Evolutionary conservation across 2,888 invertebrate genomes (phyloP), one percentile per base, ranked within the genome.

Genomic region (Tenodera sinensis): DNA sequence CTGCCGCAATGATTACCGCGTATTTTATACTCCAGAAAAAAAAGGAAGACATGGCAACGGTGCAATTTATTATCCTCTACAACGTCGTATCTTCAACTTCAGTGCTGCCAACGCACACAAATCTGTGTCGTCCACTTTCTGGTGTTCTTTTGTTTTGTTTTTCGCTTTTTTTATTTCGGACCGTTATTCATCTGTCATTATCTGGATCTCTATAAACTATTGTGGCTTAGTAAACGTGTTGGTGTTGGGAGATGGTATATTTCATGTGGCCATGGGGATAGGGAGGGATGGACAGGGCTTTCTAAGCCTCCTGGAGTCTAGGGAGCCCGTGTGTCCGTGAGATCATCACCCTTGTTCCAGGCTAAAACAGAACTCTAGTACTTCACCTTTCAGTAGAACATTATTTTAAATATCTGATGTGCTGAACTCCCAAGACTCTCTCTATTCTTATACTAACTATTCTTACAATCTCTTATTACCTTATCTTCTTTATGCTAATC

Each of bases 151-250:
- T 34, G 30, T 84, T 85, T 47, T 85, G 85, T 42, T 85, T 84
- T 85, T 85, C n/a, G 82, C 54, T 71, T 71, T 71, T n/a, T 71
- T 71, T 71, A 71, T 42, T 42, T 1, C 82, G n/a, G 25, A 83
- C 27, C 87, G 86, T 86, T 86, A 86, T 30, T 86, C 86, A 86
- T 81, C 47, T 81, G 81, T 81, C 86, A 86, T 87, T 87, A 83
- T 71, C 87, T 87, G 87, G 87, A 87, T 87, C 87, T 83, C 82
- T 87, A 87, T 87, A 87, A 87, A 87, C 83, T 82, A 87, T 87
- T 42, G 34, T n/a, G 87, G 87, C 87, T 87, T 87, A 87, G 71
- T 12, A 71, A 71, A 71, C 54, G 54, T 15, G 54, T 71, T 42
- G 42, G 42, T 42, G 42, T 12, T 42, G 42, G 42, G 42, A 42